These are phyloP conservation scores for Callochromis pleurospilus DNA, from an alignment of 2,113 vertebrate genomes.

Conservation along the genomic window DNA sequence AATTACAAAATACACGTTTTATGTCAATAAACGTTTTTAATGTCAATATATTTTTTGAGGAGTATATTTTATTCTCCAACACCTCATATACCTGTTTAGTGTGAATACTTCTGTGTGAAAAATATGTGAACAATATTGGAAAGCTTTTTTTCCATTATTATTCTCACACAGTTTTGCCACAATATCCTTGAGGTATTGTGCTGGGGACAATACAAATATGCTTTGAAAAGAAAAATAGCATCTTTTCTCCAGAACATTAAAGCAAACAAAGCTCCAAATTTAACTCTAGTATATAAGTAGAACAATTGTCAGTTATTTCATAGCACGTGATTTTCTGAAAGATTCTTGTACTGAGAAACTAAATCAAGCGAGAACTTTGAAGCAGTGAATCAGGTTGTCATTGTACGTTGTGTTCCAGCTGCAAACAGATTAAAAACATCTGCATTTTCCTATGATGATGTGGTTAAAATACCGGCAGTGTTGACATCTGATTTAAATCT, in stretches of 20 bases:
- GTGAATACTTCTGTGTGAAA: neutral
- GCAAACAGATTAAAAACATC: neutral
- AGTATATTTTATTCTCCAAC: neutral
- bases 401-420: neutral
- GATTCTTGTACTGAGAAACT: neutral
- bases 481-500: conserved; percentile 19
- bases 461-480: neutral
- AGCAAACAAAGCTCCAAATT: neutral
- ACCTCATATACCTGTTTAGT: neutral
- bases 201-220: neutral
- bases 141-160: neutral
- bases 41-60: neutral
- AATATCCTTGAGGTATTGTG: neutral
- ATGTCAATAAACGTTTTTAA: neutral
- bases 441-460: neutral
- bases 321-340: neutral
- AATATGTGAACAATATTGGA: neutral
- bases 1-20: neutral
- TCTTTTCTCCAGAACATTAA: neutral
- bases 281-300: neutral
- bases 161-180: neutral
- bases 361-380: neutral
- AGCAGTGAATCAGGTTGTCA: neutral
- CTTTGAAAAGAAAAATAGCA: neutral
- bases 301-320: neutral